Evolutionary conservation across 2,888 invertebrate genomes (phyloP).

Genomic region (Nymphalis polychloros): DNA sequence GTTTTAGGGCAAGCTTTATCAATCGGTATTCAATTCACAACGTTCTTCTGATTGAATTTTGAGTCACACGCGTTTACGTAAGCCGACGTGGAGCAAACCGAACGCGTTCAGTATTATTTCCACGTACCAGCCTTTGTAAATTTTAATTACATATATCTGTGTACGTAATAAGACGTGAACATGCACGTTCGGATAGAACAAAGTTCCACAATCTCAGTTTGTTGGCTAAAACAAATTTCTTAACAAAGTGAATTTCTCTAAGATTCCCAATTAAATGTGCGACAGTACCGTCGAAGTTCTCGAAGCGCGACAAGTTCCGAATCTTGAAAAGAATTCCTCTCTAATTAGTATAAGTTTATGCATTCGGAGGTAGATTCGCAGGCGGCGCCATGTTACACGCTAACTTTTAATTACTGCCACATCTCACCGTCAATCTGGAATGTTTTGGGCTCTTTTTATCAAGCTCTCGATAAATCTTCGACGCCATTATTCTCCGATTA

Average conservation of each 20-base stretch:
- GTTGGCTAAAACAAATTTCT: slow-evolving; percentile 58
- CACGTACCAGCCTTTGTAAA: slow-evolving; percentile 50
- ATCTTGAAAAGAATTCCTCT: slow-evolving; percentile 77
- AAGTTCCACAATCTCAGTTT: slow-evolving; percentile 63
- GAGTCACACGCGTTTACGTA: slow-evolving; percentile 39
- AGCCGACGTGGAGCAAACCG: slow-evolving; percentile 29
- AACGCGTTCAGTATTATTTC: slow-evolving; percentile 49
- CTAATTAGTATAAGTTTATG: slow-evolving; percentile 80
- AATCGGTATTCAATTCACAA: slow-evolving; percentile 41
- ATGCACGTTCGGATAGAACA: slow-evolving; percentile 40
- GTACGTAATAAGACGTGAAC: slow-evolving; percentile 35
- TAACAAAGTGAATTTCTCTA: slow-evolving; percentile 73
- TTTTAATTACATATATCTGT: slow-evolving; percentile 43
- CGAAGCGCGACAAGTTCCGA: slow-evolving; percentile 63
- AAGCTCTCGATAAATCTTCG: slow-evolving; percentile 44
- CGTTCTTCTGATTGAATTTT: slow-evolving; percentile 40
- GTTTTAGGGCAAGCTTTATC: slow-evolving; percentile 38
- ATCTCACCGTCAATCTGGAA: slow-evolving; percentile 56
- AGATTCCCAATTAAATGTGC: slow-evolving; percentile 79
- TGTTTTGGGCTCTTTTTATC: slow-evolving; percentile 50
- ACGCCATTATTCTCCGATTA: slow-evolving; percentile 52
- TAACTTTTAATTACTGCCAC: slow-evolving; percentile 74
- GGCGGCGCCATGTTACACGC: slow-evolving; percentile 43
- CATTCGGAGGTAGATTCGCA: slow-evolving; percentile 57
- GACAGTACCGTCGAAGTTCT: slow-evolving; percentile 72